phyloP scores from a whole-genome alignment of 1,140 invertebrate species.

The Cheumatopsyche charites region DNA sequence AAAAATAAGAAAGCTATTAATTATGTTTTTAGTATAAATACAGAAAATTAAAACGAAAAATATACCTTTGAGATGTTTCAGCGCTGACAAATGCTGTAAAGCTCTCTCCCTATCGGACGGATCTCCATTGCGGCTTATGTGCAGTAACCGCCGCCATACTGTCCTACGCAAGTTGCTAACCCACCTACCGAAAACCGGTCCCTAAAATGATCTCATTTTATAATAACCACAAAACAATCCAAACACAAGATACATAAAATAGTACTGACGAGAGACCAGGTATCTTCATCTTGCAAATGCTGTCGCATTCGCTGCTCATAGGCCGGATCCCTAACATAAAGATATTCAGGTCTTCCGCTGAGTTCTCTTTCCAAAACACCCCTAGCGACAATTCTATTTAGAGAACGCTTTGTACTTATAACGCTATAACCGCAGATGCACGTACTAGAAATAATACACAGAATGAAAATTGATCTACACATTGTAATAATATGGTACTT shows the following conservation, averaged over 20 bases:
- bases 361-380: constrained; percentile 42
- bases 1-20: constrained; percentile 21
- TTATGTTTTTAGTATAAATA: neutral
- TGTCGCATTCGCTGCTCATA: constrained; percentile 41
- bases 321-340: constrained; percentile 44
- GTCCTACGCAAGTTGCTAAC: constrained; percentile 38
- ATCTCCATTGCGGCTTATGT: constrained; percentile 42
- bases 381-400: constrained; percentile 35
- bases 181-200: constrained; percentile 39
- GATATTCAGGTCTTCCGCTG: constrained; percentile 44
- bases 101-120: constrained; percentile 33
- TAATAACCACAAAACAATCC: neutral
- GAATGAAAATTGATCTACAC: neutral
- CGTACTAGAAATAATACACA: constrained; percentile 11
- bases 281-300: constrained; percentile 34
- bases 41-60: neutral
- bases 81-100: constrained; percentile 34
- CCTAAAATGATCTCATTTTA: constrained; percentile 22
- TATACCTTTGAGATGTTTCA: constrained; percentile 43
- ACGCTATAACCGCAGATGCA: constrained; percentile 28
- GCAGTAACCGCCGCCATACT: constrained; percentile 40
- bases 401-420: constrained; percentile 18
- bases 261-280: constrained; percentile 23
- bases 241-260: neutral
- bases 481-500: neutral